Evolutionary conservation across 2,113 vertebrate species (phyloP).

Genomic region (Dinomys branickii): DNA sequence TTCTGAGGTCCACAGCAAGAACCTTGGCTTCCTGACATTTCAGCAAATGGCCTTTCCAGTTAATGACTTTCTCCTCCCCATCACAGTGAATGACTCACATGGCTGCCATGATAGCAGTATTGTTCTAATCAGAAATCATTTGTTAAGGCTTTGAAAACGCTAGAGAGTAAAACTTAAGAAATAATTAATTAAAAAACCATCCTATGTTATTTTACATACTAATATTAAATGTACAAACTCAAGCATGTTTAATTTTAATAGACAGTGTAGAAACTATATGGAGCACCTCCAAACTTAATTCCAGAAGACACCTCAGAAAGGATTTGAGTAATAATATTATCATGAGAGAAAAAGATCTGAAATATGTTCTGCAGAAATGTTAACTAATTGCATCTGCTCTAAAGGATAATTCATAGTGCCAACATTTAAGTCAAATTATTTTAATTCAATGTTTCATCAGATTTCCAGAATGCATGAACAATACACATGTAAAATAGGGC

Average conservation of each 20-base stretch:
- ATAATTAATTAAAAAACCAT: background rate
- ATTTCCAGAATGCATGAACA: constrained; percentile 50
- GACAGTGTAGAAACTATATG: background rate
- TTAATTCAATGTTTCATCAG: constrained; percentile 47
- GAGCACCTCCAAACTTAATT: constrained; percentile 56
- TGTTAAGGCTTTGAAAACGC: constrained; percentile 19
- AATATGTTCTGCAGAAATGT: constrained; percentile 66
- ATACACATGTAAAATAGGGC: background rate
- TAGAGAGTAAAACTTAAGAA: constrained; percentile 40
- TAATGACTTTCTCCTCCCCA: background rate
- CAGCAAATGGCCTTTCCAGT: background rate
- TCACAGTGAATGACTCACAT: background rate
- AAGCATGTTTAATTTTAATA: constrained; percentile 36
- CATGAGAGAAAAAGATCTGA: constrained; percentile 41
- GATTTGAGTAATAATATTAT: background rate
- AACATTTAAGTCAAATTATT: constrained; percentile 16
- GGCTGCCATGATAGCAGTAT: background rate
- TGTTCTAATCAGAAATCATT: background rate
- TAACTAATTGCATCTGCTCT: constrained; percentile 64
- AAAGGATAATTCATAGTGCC: constrained; percentile 62
- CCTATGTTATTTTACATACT: background rate
- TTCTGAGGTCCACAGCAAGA: background rate
- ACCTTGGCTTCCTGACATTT: background rate
- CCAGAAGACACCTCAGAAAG: background rate
- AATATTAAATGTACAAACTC: constrained; percentile 46